These are phyloP conservation scores for Mellilla xanthometata DNA, from an alignment of 2,888 invertebrate species.

Conservation along the genomic window DNA sequence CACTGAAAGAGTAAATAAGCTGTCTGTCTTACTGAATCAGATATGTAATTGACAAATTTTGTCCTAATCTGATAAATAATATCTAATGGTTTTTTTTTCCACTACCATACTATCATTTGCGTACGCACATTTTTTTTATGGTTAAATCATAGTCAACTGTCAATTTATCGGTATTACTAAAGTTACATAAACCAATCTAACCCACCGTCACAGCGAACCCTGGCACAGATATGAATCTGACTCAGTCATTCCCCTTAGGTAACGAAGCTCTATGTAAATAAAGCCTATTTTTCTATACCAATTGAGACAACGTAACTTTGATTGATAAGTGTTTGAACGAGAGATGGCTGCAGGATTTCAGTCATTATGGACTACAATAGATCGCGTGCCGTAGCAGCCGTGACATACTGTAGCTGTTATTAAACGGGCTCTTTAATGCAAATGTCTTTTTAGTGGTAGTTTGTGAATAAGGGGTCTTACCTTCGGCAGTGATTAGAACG, in stretches of 20 bases:
- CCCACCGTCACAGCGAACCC: constrained; percentile 27
- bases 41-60: too few relatives aligned
- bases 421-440: constrained; percentile 4
- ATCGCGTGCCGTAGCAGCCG: constrained; percentile 28
- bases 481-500: neutral
- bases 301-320: constrained; percentile 10
- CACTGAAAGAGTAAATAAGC: too few relatives aligned
- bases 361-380: constrained; percentile 22
- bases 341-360: constrained; percentile 18
- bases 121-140: too few relatives aligned
- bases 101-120: too few relatives aligned
- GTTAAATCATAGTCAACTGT: neutral
- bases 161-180: constrained; percentile 1
- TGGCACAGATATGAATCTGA: constrained; percentile 36
- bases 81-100: too few relatives aligned
- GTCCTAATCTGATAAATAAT: too few relatives aligned
- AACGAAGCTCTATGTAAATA: constrained; percentile 13
- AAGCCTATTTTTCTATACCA: constrained; percentile 21
- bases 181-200: constrained; percentile 28
- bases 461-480: constrained; percentile 2
- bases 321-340: constrained; percentile 10
- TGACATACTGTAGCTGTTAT: constrained; percentile 23
- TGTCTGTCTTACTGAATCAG: too few relatives aligned
- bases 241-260: constrained; percentile 13
- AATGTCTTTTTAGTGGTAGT: constrained; percentile 8